Percentiles rank a stretch among this genome's conserved stretches.
Conservation (phyloP, 1,140 invertebrate species). For the Drosophila ohnishii region DNA sequence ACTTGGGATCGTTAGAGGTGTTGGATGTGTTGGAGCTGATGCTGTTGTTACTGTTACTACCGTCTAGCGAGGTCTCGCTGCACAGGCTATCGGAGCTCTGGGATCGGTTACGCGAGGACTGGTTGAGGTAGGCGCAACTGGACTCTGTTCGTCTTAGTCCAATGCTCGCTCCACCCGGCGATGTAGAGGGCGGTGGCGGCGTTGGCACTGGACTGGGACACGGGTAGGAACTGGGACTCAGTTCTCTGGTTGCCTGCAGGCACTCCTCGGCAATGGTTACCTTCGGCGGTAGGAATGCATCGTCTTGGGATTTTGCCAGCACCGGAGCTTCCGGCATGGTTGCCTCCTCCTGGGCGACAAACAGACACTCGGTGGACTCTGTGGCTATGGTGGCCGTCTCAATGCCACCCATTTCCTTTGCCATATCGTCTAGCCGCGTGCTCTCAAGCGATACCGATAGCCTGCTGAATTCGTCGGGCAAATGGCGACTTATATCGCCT, state of each 20-base stretch:
- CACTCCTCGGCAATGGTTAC: slow-evolving; percentile 73
- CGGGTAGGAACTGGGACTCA: slow-evolving; percentile 47
- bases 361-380: slow-evolving; percentile 75
- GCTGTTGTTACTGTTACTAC: slow-evolving; percentile 46
- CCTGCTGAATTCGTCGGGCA: slow-evolving; percentile 78
- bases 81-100: slow-evolving; percentile 82
- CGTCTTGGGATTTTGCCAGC: slow-evolving; percentile 13
- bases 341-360: slow-evolving; percentile 60
- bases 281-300: slow-evolving; percentile 50
- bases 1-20: slow-evolving; percentile 56
- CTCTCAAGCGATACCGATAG: slow-evolving; percentile 75
- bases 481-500: slow-evolving; percentile 78
- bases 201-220: slow-evolving; percentile 67
- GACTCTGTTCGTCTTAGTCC: slow-evolving; percentile 76
- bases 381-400: slow-evolving; percentile 81
- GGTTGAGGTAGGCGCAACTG: slow-evolving; percentile 72
- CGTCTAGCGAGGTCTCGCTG: slow-evolving; percentile 80
- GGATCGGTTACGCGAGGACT: slow-evolving; percentile 77
- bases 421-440: slow-evolving; percentile 70
- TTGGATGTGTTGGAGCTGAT: slow-evolving; percentile 24
- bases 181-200: slow-evolving; percentile 76
- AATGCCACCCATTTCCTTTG: slow-evolving; percentile 68
- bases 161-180: slow-evolving; percentile 69
- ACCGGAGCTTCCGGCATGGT: slow-evolving; percentile 20
- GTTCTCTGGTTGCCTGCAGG: slow-evolving; percentile 45